Evolutionary conservation across 2,113 vertebrate genomes (phyloP).

Genomic region (Sinocyclocheilus anshuiensis): DNA sequence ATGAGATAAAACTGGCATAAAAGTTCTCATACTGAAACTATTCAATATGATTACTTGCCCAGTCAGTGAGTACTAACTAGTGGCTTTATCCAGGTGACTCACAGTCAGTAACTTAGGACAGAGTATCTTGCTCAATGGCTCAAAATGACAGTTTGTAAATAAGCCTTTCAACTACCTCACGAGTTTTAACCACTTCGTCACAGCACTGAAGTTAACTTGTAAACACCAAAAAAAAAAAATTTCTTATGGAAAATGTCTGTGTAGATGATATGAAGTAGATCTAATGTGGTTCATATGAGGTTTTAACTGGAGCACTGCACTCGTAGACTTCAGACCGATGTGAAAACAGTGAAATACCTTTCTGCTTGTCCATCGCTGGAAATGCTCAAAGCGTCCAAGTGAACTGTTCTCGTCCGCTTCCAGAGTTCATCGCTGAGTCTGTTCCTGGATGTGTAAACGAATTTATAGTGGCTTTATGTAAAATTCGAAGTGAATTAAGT

Average conservation of each 20-base stretch:
- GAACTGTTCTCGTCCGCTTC: constrained; percentile 27
- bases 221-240: background rate
- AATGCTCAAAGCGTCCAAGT: constrained; percentile 46
- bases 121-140: background rate
- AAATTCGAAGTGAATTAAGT: background rate
- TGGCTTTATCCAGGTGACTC: background rate
- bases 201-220: background rate
- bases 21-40: background rate
- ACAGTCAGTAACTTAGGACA: background rate
- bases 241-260: background rate
- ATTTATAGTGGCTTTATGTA: background rate
- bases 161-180: background rate
- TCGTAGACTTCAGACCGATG: background rate
- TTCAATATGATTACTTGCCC: background rate
- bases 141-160: background rate
- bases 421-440: constrained; percentile 48
- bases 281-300: background rate
- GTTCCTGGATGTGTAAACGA: background rate
- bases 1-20: background rate
- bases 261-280: background rate
- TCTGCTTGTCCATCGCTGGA: constrained; percentile 65
- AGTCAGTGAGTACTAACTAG: background rate
- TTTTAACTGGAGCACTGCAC: background rate
- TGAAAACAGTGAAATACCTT: constrained; percentile 51
- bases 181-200: background rate